Base-by-base conservation (phyloP, 2,888 invertebrate species). In the Drosophila mulleri region DNA sequence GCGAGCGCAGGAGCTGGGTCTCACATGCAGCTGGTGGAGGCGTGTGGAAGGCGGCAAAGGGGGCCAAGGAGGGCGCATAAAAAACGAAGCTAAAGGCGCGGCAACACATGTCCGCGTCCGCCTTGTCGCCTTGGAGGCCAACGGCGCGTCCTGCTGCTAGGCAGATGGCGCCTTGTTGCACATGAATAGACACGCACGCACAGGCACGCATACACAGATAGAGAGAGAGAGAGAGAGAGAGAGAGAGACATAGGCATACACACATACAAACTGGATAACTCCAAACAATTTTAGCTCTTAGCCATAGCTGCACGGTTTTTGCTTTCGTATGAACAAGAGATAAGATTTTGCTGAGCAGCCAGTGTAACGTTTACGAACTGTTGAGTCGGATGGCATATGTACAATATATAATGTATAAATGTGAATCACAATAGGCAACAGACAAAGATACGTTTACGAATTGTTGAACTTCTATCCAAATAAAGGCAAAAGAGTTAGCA, bases 161-260 rank as follows among this genome's bases (percentile, higher is more conserved):
- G 70, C 72, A 79, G 75, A 65, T 82, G 79, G 63, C 77, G 80
- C 86, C 86, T 86, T 82, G 82, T 86, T 82, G 82, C 82, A 85
- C 87, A 83, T 84, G 82, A 83, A 82, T 73, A 82, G 67, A 87
- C 85, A 75, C 70, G 59, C 78, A 66, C 70, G 64, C 54, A 72
- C 53, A 72, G 67, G 67, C 58, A 41, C 64, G 47, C 47, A 53
- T 48, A 50, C 29, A 52, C 5, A 37, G 2, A 37, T 2, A 37
- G 14, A 37, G 1, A 37, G 37, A 16, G 14, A 6, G 14, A 16
- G 14, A 1, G 2, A 37, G 37, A 14, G 14, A 14, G 37, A 14
- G 37, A 14, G 14, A 16, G 37, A 37, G 37, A 14, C 41, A 39
- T 16, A 35, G 26, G 39, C 45, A 57, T 26, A 57, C 26, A 44